Evolutionary conservation across 2,113 vertebrate species (phyloP).

Genomic region (Sylvilagus bachmani): DNA sequence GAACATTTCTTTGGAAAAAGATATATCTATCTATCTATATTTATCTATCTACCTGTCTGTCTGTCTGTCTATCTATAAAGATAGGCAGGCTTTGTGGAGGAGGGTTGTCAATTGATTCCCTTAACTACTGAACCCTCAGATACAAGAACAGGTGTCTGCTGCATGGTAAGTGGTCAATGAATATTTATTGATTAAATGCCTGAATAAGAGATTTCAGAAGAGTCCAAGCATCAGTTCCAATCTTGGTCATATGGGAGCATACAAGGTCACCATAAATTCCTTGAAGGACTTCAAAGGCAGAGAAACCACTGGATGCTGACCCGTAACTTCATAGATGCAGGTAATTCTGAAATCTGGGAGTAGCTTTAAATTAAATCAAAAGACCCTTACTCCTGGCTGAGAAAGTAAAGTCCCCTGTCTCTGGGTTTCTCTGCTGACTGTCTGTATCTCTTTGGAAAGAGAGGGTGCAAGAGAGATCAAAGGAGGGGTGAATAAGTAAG

Average conservation of each 20-base stretch:
- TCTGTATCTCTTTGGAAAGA: not conserved
- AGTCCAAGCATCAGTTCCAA: not conserved
- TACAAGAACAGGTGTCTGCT: not conserved
- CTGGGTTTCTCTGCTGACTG: slow-evolving; percentile 35
- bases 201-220: slow-evolving; percentile 14
- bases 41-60: too few relatives aligned
- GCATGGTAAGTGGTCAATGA: not conserved
- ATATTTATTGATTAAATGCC: slow-evolving; percentile 22
- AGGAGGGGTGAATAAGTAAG: not conserved
- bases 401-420: not conserved
- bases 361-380: slow-evolving; percentile 28
- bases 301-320: not conserved
- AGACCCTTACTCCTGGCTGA: not conserved
- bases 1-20: slow-evolving; percentile 35
- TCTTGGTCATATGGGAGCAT: not conserved
- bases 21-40: not conserved
- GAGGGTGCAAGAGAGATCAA: not conserved
- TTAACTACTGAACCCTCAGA: not conserved
- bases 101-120: not conserved
- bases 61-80: not conserved
- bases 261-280: not conserved
- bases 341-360: slow-evolving; percentile 42
- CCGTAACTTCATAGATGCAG: not conserved
- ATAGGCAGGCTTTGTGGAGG: not conserved
- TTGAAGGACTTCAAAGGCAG: not conserved